phyloP scores from a whole-genome alignment of 2,113 vertebrate genomes.

The Canis aureus region DNA sequence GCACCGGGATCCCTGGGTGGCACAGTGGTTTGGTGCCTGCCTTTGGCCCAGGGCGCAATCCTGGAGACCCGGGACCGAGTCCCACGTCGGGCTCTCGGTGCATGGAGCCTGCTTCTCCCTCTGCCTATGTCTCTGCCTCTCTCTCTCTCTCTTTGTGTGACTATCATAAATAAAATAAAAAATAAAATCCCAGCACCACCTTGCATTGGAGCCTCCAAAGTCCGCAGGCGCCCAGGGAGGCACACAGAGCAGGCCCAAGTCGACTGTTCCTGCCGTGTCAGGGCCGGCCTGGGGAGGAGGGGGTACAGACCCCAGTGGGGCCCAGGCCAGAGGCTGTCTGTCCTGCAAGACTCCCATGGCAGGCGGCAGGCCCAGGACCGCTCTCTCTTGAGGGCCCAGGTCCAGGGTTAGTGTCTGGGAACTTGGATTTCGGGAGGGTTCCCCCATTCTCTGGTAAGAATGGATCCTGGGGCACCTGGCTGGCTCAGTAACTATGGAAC shows the following conservation, averaged over 20 bases:
- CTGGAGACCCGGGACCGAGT: too few species aligned
- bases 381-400: not conserved
- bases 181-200: not conserved
- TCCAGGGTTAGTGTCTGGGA: not conserved
- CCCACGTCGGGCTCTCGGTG: too few species aligned
- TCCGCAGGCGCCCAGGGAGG: not conserved
- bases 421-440: not conserved
- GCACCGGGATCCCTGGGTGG: too few species aligned
- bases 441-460: not conserved
- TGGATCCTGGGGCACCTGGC: not conserved
- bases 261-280: not conserved
- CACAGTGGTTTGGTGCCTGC: too few species aligned
- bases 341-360: rapidly evolving
- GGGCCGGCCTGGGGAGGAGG: not conserved
- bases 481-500: not conserved
- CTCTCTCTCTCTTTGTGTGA: too few species aligned
- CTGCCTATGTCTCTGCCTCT: too few species aligned
- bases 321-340: not conserved
- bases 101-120: too few species aligned
- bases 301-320: not conserved
- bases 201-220: not conserved
- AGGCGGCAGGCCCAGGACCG: not conserved
- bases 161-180: too few species aligned
- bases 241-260: not conserved
- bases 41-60: too few species aligned